These are phyloP conservation scores for Chaetodon auriga DNA, from an alignment of 2,113 vertebrate genomes.

Conservation along the genomic window DNA sequence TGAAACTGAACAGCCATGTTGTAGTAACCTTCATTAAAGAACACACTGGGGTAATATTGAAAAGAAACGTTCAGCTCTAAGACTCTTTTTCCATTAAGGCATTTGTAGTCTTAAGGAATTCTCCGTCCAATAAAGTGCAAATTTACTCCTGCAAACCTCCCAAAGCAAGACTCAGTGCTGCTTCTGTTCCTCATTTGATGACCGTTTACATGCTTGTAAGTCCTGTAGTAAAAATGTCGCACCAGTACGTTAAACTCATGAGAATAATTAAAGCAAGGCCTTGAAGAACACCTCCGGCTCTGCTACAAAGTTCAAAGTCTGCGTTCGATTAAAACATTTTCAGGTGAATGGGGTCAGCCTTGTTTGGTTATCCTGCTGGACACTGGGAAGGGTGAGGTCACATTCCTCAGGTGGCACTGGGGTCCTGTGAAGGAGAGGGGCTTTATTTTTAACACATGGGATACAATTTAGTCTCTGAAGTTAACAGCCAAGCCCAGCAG, in stretches of 20 bases:
- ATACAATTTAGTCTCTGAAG: conserved; percentile 20
- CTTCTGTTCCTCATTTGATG: conserved; percentile 66
- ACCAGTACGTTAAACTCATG: conserved; percentile 57
- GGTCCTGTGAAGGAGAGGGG: conserved; percentile 57
- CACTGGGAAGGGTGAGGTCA: conserved; percentile 72
- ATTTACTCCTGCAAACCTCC: conserved; percentile 32
- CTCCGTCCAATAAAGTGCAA: conserved; percentile 16
- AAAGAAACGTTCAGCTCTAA: conserved; percentile 9
- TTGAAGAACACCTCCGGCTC: conserved; percentile 64
- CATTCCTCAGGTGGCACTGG: conserved; percentile 76
- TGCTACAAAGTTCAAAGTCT: conserved; percentile 36
- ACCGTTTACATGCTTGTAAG: conserved; percentile 73
- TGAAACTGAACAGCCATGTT: conserved; percentile 6
- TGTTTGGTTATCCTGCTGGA: conserved; percentile 73
- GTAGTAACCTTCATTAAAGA: conserved; percentile 21
- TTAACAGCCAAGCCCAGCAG: background rate
- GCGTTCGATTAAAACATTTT: conserved; percentile 72
- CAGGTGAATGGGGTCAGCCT: conserved; percentile 43
- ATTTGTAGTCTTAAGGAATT: conserved; percentile 24
- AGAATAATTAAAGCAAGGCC: conserved; percentile 65
- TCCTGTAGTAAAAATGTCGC: conserved; percentile 70
- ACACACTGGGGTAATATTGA: conserved; percentile 4
- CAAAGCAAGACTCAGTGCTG: conserved; percentile 35
- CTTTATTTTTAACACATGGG: conserved; percentile 79
- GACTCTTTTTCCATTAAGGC: background rate